A percentile compares a stretch with the other conserved stretches of the same genome.
phyloP scores from a whole-genome alignment of 1,140 invertebrate species.

The Microplitis demolitor region DNA sequence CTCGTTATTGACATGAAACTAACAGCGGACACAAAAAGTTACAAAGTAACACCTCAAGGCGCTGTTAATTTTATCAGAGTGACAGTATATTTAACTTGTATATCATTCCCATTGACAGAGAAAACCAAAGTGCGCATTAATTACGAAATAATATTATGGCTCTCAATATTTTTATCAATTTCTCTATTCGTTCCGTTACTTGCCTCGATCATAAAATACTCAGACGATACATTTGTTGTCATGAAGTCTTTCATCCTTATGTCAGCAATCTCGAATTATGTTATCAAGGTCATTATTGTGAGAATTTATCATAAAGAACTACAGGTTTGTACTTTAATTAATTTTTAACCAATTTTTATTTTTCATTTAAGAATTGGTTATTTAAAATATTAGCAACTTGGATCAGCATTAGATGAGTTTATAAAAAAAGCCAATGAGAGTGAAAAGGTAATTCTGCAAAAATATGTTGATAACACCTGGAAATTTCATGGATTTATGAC shows the following conservation, averaged over 20 bases:
- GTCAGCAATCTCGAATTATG: neutral
- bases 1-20: too few species aligned
- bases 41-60: neutral
- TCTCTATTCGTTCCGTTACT: neutral
- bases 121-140: neutral
- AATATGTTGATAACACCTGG: slow-evolving; percentile 5
- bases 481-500: slow-evolving; percentile 12
- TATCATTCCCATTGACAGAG: neutral
- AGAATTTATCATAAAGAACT: neutral
- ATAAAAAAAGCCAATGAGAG: neutral
- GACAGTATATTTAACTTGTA: neutral
- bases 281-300: neutral
- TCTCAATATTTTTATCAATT: neutral
- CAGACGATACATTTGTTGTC: neutral
- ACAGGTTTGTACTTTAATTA: neutral
- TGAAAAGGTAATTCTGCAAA: neutral
- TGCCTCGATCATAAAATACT: neutral
- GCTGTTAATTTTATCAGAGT: neutral
- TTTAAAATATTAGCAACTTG: neutral
- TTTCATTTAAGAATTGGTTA: neutral
- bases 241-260: neutral
- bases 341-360: neutral
- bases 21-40: too few species aligned
- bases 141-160: neutral
- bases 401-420: neutral